Conservation (phyloP, 2,113 vertebrate species). For the Crotalus tigris region DNA sequence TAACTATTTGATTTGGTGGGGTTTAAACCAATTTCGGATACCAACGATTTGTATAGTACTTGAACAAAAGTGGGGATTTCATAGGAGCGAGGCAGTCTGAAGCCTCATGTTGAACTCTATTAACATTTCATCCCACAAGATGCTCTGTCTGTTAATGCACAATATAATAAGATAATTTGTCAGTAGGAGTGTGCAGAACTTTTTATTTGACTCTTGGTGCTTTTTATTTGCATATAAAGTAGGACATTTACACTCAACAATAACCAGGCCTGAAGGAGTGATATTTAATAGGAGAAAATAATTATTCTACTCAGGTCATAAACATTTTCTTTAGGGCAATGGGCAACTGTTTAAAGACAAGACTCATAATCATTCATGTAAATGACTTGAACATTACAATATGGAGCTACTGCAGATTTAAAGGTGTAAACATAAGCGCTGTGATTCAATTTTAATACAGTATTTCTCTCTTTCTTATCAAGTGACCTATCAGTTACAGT, state of each 20-base stretch:
- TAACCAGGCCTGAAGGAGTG: slow-evolving; percentile 71
- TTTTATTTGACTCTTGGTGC: slow-evolving; percentile 65
- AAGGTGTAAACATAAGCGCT: slow-evolving; percentile 9
- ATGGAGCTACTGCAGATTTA: slow-evolving; percentile 51
- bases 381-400: slow-evolving; percentile 53
- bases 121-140: slow-evolving; percentile 60
- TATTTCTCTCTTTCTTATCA: slow-evolving; percentile 40
- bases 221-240: slow-evolving; percentile 80
- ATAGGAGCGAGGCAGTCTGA: slow-evolving; percentile 44
- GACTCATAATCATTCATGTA: slow-evolving; percentile 64
- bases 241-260: slow-evolving; percentile 69
- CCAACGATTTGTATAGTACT: neutral
- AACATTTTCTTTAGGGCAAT: slow-evolving; percentile 73
- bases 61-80: slow-evolving; percentile 43
- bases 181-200: slow-evolving; percentile 63
- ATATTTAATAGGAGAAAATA: slow-evolving; percentile 70
- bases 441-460: slow-evolving; percentile 52
- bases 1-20: neutral
- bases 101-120: slow-evolving; percentile 53
- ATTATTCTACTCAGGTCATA: slow-evolving; percentile 69
- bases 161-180: slow-evolving; percentile 70
- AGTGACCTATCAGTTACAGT: slow-evolving; percentile 39
- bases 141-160: slow-evolving; percentile 58
- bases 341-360: slow-evolving; percentile 62
- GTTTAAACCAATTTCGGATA: neutral